Evolutionary conservation across 2,888 invertebrate species (phyloP), one percentile per base, ranked within the genome.

Genomic region (Chromoteleia sp.): DNA sequence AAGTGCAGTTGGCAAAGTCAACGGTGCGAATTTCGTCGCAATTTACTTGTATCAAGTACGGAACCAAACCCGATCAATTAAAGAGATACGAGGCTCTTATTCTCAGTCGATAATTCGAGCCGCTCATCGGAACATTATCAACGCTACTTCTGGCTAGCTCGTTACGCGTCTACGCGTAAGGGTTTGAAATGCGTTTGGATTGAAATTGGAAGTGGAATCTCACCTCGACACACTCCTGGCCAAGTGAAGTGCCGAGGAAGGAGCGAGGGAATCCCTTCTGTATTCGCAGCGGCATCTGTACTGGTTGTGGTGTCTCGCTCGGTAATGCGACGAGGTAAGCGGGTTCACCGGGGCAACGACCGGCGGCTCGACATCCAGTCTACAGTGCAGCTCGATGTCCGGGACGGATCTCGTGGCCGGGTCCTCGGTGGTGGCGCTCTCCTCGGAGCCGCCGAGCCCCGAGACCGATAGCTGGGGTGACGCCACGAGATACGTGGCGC

Each of bases 341-440:
- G 82, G 79, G 12, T 85, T 83, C 41, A 82, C 61, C 14, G 85
- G 73, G 14, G 85, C 79, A 4, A 82, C 75, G 14, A 75, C 74
- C 10, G 85, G 92, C 86, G 86, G 83, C 48, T 93, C 93, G 86
- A 92, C 87, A 85, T 93, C 93, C 67, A 94, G 93, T 67, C 95
- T 93, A 91, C 96, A 96, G 92, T 96, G 96, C 85, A 96, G 92
- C 92, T 96, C 96, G 91, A 96, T 95, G 92, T 96, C 96, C 52
- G 96, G 96, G 83, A 96, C 96, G 84, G 96, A 96, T 91, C 96
- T 93, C 7, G 96, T 94, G 48, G 95, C 94, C 86, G 93, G 94
- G 86, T 95, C 95, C 89, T 95, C 95, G 33, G 78, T 94, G 2
- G 96, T 94, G 79, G 93, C 94, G 86, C 94, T 94, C 91, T 97